These are phyloP conservation scores for Diarsia brunnea DNA, from an alignment of 2,888 invertebrate genomes.

Conservation along the genomic window DNA sequence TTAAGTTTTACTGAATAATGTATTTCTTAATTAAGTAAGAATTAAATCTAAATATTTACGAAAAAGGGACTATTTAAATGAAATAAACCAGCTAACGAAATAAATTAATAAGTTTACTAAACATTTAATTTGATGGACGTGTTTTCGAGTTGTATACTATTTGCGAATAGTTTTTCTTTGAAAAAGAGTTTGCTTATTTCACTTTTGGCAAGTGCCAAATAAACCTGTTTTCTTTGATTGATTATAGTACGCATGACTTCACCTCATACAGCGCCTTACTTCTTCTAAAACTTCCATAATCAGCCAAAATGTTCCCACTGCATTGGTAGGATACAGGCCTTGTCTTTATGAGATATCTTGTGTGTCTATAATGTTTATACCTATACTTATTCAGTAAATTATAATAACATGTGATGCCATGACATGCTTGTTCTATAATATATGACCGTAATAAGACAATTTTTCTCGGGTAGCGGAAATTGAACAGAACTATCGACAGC, in stretches of 20 bases:
- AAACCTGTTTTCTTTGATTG: neutral
- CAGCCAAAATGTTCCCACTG: neutral
- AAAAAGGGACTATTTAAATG: too few species aligned
- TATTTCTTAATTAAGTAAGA: too few species aligned
- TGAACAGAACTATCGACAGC: slow-evolving; percentile 44
- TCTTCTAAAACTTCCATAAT: neutral
- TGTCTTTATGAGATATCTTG: neutral
- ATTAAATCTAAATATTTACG: too few species aligned
- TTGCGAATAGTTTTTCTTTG: neutral
- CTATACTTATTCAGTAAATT: neutral
- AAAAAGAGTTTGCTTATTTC: neutral
- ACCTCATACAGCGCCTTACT: too few species aligned
- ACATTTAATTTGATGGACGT: neutral
- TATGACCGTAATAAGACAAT: neutral
- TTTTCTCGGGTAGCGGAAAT: neutral
- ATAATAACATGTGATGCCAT: neutral
- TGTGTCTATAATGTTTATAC: neutral
- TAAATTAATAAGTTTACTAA: neutral
- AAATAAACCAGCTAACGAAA: too few species aligned
- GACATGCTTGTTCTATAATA: neutral
- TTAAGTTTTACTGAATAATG: neutral
- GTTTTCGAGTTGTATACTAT: neutral
- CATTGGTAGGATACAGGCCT: neutral
- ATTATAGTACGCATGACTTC: too few species aligned
- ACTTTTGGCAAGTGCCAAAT: too few species aligned